A percentile compares a stretch with the other conserved stretches of the same genome.
phyloP scores from a whole-genome alignment of 2,113 vertebrate species.

The Sclerurus mexicanus region DNA sequence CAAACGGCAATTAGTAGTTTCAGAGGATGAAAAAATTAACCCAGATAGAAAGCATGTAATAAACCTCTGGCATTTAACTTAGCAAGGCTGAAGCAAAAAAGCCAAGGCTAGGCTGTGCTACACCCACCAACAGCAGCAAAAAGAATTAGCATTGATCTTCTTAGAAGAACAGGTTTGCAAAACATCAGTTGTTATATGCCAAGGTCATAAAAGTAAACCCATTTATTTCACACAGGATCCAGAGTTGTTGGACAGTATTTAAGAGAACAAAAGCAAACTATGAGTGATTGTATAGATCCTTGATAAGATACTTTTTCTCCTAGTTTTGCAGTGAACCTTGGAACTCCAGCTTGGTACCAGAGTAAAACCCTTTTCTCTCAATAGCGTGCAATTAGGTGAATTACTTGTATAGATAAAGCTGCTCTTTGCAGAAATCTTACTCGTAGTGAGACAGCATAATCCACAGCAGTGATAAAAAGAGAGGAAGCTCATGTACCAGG shows the following conservation, averaged over 20 bases:
- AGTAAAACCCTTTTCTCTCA: constrained; percentile 20
- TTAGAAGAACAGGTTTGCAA: background rate
- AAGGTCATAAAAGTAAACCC: background rate
- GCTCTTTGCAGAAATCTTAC: background rate
- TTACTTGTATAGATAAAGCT: constrained; percentile 45
- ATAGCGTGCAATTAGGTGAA: constrained; percentile 55
- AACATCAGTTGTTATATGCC: background rate
- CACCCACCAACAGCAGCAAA: background rate
- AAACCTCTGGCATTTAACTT: background rate
- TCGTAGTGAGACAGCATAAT: background rate
- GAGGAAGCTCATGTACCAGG: background rate
- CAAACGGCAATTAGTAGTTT: background rate
- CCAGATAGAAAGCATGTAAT: constrained; percentile 6
- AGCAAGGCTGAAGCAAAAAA: background rate
- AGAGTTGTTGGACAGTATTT: background rate
- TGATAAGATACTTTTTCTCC: constrained; percentile 46
- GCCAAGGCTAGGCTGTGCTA: background rate
- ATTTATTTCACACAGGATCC: background rate
- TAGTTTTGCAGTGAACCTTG: constrained; percentile 44
- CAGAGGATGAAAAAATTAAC: background rate
- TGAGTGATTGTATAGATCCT: background rate
- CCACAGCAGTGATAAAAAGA: constrained; percentile 1
- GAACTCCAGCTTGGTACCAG: background rate
- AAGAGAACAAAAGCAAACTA: constrained; percentile 16
- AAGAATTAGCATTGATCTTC: background rate